Evolutionary conservation across 1,140 invertebrate species (phyloP).

Genomic region (Conopomorpha cramerella): DNA sequence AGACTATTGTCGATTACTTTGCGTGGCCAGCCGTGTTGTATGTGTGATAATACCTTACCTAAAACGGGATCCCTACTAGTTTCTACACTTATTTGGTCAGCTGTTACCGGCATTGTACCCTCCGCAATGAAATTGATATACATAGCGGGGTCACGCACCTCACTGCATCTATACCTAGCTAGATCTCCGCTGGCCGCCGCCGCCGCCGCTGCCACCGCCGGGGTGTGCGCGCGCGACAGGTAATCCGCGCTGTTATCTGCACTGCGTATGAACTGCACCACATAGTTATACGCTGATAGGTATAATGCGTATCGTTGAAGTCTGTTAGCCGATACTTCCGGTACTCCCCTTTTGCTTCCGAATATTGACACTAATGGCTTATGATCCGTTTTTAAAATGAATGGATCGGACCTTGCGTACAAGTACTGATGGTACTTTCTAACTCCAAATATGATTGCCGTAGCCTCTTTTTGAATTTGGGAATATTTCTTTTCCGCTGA

Average conservation of each 20-base stretch:
- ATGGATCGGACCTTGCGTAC: conserved; percentile 2
- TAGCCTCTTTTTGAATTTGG: conserved; percentile 29
- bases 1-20: not conserved
- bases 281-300: not conserved
- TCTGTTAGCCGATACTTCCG: conserved; percentile 1
- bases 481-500: conserved; percentile 15
- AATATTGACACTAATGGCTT: not conserved
- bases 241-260: not conserved
- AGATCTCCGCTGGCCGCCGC: no score
- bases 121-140: conserved; percentile 1
- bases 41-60: not conserved
- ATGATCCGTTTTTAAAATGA: not conserved
- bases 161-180: no score
- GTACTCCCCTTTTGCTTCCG: not conserved
- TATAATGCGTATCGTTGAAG: conserved; percentile 1
- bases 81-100: not conserved
- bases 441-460: conserved; percentile 37
- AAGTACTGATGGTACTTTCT: conserved; percentile 31
- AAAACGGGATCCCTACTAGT: not conserved
- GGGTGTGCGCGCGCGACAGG: not conserved
- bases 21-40: not conserved
- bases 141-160: no score
- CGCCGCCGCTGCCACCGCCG: not conserved
- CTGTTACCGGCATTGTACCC: not conserved
- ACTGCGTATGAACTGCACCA: not conserved